Base-by-base conservation (phyloP, 2,113 vertebrate species). In the Neopipo cinnamomea region DNA sequence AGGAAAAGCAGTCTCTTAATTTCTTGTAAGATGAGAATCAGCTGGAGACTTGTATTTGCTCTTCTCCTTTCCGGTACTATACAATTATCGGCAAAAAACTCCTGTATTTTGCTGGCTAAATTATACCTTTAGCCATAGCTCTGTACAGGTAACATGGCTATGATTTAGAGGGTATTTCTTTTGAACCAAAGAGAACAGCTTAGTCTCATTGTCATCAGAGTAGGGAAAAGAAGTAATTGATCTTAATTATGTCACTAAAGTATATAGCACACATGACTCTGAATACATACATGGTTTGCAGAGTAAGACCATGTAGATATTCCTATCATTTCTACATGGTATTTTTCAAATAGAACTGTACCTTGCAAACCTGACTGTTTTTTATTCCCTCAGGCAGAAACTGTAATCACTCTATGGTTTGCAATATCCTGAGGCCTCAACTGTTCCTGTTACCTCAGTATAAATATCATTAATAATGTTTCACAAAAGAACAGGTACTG, bases 11-110 rank as follows among this genome's bases (percentile, higher is more conserved):
- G n/a, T 65, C 56, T 82, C 31, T 74, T 74, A 85, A 95, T 71
- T 95, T 89, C 53, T 87, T 82, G 80, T 84, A 71, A 93, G 8
- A 5, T 87, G 52, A 89, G 61, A 92, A 77, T 89, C 70, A 87
- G 52, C 61, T 78, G 62, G 58, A 95, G 52, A 79, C 53, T 49
- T 55, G 16, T 78, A 81, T 89, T 75, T 73, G 59, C 30, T 75
- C 30, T 75, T 85, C 66, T 65, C 19, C 11, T 80, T 70, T 82
- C 88, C 24, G 9, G 2, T 65, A 35, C 66, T 49, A 42, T 67
- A 37, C n/a, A 94, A 76, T 63, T 83, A 80, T 70, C 67, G 86
- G 37, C 9, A 89, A 89, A 89, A 66, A 7, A 31, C 13, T 68
- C 30, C 31, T 62, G n/a, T 46, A 83, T 88, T 91, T 80, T 94